A percentile compares a stretch with the other conserved stretches of the same genome.
phyloP scores from a whole-genome alignment of 1,140 invertebrate species.

The Drosophila erecta region DNA sequence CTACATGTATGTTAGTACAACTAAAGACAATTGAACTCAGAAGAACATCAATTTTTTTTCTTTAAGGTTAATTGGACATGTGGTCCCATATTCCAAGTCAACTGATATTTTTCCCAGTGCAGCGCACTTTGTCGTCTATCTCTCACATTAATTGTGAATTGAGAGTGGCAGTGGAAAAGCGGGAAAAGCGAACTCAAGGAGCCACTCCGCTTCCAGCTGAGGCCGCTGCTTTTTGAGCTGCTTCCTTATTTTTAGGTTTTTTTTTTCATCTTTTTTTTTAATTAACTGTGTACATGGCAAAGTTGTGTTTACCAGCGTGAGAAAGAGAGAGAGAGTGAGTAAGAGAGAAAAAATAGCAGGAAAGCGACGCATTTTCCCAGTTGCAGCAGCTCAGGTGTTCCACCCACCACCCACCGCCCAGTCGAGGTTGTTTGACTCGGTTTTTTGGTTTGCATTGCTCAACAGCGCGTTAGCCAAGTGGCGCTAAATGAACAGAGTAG shows the following conservation, averaged over 20 bases:
- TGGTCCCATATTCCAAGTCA: too few species aligned
- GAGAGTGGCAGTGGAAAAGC: background rate
- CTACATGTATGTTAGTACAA: too few species aligned
- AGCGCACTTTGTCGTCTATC: constrained; percentile 60
- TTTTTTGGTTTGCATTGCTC: constrained; percentile 81
- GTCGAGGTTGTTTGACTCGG: constrained; percentile 53
- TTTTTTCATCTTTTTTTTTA: constrained; percentile 57
- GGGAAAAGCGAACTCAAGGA: constrained; percentile 41
- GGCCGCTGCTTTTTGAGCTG: constrained; percentile 28
- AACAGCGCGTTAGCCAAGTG: constrained; percentile 84
- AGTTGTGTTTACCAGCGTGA: constrained; percentile 59
- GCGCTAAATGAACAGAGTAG: constrained; percentile 84
- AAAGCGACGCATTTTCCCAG: constrained; percentile 32
- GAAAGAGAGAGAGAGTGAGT: constrained; percentile 15
- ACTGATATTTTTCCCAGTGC: background rate
- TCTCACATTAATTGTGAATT: constrained; percentile 67
- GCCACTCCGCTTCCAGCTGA: constrained; percentile 47
- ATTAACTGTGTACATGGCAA: constrained; percentile 75
- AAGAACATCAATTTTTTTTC: background rate
- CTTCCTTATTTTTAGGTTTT: constrained; percentile 40
- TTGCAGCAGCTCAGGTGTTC: constrained; percentile 34
- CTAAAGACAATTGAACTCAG: background rate
- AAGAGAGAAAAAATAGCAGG: background rate
- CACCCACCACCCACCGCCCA: constrained; percentile 4
- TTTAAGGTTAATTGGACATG: too few species aligned